Evolutionary conservation across 2,113 vertebrate genomes (phyloP), one percentile per base, ranked within the genome.

Genomic region (Gobio gobio): DNA sequence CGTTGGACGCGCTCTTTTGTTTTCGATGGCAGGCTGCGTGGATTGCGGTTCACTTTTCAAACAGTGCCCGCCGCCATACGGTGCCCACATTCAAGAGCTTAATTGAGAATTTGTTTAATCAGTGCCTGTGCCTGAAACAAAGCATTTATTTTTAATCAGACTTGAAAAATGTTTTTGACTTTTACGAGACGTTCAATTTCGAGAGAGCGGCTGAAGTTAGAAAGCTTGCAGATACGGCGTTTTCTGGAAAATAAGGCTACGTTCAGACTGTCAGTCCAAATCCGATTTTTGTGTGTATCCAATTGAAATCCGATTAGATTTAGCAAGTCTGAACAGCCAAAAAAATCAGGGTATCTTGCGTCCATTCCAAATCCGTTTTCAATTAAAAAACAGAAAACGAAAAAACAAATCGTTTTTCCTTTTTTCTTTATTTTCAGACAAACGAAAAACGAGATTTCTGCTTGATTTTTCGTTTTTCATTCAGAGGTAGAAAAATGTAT

Each of bases 31-130:
- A 68, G 54, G 33, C 76, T 61, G 12, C n/a, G 4, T 47, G 51
- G 2, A 56, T 40, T 18, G 68, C 45, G 47, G 58, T 84, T 58
- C 33, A 51, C 74, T 76, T 76, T 78, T 56, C 47, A 82, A 84
- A 82, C 26, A 43, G 4, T 82, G 78, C 56, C 83, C 40, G 49
- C 83, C 40, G 49, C 40, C 16, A 49, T 58, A 29, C 33, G 2
- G 40, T 82, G 78, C 43, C 40, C 40, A 61, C 72, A 29, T 81
- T 81, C 63, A 81, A 68, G 45, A 29, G 24, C 14, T 54, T n/a
- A 75, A 85, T 59, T 70, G 75, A 80, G 58, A 24, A 58, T 76
- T 84, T 75, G 68, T 78, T 84, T 74, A 70, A 85, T 79, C 83
- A 56, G 68, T 18, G 59, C 70, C 73, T 72, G 3, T 40, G 83